Evolutionary conservation across 1,140 invertebrate species (phyloP), one percentile per base, ranked within the genome.

Genomic region (Drosophila subpulchrella): DNA sequence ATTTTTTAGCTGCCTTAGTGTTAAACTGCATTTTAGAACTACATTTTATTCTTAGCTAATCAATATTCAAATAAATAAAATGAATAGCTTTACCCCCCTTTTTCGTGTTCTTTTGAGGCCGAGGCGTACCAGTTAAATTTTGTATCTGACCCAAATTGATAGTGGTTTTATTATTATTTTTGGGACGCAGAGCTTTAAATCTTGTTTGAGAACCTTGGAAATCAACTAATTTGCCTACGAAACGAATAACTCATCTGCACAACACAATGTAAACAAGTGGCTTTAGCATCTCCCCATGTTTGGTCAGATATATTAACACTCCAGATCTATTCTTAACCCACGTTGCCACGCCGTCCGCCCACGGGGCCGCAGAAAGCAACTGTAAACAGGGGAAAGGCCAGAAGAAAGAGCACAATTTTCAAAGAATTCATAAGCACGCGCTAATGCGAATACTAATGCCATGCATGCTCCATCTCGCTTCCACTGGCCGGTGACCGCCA

Each of bases 391-490:
- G 60, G 42, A 66, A 32, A 73, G 41, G 41, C 68, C 41, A 73
- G 50, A 47, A 66, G 36, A 47, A 57, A 39, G 42, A 59, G 32
- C 58, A 68, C 42, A 34, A 65, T 85, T 80, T 86, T 73, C 58
- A 82, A 82, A 82, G 82, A 86, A 86, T 86, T 86, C 62, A 72
- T 88, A 88, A 79, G 75, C 82, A 88, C 83, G 72, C 82, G 78
- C 83, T 88, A 88, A 86, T 78, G 55, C 75, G 81, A 88, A 86
- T 81, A 53, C 73, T 76, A 77, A 77, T 77, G 34, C 48, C 41
- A 76, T 42, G 48, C 36, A 39, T 48, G 20, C 30, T 24, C 7
- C 17, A 30, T 36, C 59, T 50, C 44, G 48, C 46, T 42, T 46
- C 42, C 48, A 42, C 53, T 20, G 30, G 20, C 56, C 27, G 27